Evolutionary conservation across 2,888 invertebrate genomes (phyloP).

Genomic region (Abscondita cerata): DNA sequence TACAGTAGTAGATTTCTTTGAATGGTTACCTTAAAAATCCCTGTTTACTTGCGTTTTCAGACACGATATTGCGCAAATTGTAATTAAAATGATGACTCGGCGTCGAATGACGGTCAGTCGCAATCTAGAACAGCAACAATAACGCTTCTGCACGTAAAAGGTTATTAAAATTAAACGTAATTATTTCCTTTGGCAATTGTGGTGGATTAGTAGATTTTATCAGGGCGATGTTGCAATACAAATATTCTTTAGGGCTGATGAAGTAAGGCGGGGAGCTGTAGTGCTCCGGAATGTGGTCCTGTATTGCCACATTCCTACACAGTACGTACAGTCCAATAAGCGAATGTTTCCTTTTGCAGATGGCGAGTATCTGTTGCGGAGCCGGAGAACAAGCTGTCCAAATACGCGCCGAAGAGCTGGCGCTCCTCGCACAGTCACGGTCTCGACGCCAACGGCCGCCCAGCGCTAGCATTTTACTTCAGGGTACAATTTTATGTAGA

Average conservation of each 20-base stretch:
- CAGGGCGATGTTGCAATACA: constrained; percentile 41
- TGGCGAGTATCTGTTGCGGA: constrained; percentile 95
- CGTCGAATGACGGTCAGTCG: too few species aligned
- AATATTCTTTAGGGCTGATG: constrained; percentile 35
- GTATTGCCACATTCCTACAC: constrained; percentile 55
- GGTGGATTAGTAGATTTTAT: constrained; percentile 50
- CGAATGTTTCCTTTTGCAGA: constrained; percentile 69
- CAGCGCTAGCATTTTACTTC: constrained; percentile 87
- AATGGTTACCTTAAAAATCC: constrained; percentile 23
- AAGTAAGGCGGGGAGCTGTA: constrained; percentile 34
- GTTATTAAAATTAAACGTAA: constrained; percentile 11
- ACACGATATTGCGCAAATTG: constrained; percentile 3
- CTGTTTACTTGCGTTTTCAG: constrained; percentile 5
- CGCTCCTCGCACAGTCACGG: constrained; percentile 92
- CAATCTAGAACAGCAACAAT: too few species aligned
- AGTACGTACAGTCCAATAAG: constrained; percentile 33
- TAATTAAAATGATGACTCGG: not conserved
- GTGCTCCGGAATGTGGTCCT: constrained; percentile 54
- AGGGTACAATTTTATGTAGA: constrained; percentile 94
- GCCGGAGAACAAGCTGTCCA: constrained; percentile 92
- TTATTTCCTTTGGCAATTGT: constrained; percentile 38
- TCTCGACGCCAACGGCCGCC: constrained; percentile 88
- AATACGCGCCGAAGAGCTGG: constrained; percentile 97
- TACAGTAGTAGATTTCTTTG: constrained; percentile 28
- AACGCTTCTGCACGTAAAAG: not conserved